A percentile compares a stretch with the other conserved stretches of the same genome.
These are phyloP conservation scores for Pocillopora grandis DNA, from an alignment of 92 coral and sea anemone species.

Conservation along the genomic window DNA sequence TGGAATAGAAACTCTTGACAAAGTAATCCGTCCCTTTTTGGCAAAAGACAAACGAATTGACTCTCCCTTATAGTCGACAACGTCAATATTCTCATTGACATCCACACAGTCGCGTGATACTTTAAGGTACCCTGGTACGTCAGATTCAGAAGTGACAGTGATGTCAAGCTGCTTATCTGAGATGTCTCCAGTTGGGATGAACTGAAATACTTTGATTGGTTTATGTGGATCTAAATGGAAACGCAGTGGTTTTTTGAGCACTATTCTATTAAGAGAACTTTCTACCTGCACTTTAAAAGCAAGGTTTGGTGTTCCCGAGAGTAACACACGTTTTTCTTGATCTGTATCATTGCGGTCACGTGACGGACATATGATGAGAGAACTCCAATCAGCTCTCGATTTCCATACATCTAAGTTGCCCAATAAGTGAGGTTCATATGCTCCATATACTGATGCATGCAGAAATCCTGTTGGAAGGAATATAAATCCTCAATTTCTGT, in stretches of 20 bases:
- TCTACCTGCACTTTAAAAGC: slow-evolving; percentile 39
- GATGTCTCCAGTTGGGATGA: slow-evolving; percentile 26
- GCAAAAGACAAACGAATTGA: slow-evolving; percentile 60
- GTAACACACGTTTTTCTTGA: slow-evolving; percentile 21
- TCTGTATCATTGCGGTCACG: neutral
- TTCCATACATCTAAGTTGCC: slow-evolving; percentile 9
- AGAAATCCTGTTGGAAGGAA: neutral
- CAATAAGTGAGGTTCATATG: slow-evolving; percentile 1
- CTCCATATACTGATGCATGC: neutral
- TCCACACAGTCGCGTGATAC: too few species aligned
- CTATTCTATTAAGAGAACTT: slow-evolving; percentile 3
- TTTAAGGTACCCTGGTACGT: slow-evolving; percentile 4
- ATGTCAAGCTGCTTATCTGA: slow-evolving; percentile 60
- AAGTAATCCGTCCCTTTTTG: slow-evolving; percentile 71
- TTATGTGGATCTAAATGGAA: slow-evolving; percentile 12
- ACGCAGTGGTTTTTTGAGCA: neutral
- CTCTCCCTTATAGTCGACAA: slow-evolving; percentile 35
- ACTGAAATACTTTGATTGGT: slow-evolving; percentile 38
- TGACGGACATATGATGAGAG: slow-evolving; percentile 16
- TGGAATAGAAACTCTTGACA: slow-evolving; percentile 69
- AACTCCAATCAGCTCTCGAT: slow-evolving; percentile 16
- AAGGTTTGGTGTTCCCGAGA: slow-evolving; percentile 66
- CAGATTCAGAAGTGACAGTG: slow-evolving; percentile 45
- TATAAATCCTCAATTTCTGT: neutral
- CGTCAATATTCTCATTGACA: neutral